Base-by-base conservation (phyloP, 92 coral and sea anemone species). In the Zoanthus gigantus region DNA sequence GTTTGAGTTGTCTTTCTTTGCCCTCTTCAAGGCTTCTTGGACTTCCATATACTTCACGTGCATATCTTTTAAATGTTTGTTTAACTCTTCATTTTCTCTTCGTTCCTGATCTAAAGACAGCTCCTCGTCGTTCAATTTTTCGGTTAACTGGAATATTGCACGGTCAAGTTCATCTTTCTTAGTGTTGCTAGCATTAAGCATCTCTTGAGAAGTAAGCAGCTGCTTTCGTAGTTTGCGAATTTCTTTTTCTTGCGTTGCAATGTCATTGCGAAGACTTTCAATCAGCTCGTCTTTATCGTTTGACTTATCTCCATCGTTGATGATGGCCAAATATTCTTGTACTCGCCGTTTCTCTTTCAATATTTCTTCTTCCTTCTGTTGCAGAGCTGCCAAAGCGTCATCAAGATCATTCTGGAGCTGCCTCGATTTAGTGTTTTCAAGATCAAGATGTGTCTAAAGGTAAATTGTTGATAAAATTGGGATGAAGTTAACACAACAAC, bases 361-460 rank as follows among this genome's bases (percentile, higher is more conserved):
- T 7, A 93, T 78, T 16, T 95, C 98, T 53, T 89, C 91, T 48
- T 95, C 92, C 73, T 91, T 95, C 74, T 79, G 89, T 8, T 91
- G 89, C 45, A 95, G 54, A 46, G 92, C 96, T 52, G 87, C 92
- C 60, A 91, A 76, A 4, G 94, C 87, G 29, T 69, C 94, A 17
- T 93, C 98, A n/a, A 95, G 83, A n/a, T 93, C 91, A 23, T 87
- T 87, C 84, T 95, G 94, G 6, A 95, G 91, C 71, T 92, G 79
- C 45, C 91, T 89, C 80, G 90, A 88, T 82, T 93, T 95, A 34
- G 94, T 90, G 44, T 32, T 61, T 45, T 88, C 96, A 30, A 92
- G 83, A 60, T 88, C 94, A 46, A 91, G 92, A 53, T 91, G 93
- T 18, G 85, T 58, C 85, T 81, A 47, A 48, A 14, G 44, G 54